Evolutionary conservation across 1,140 invertebrate species (phyloP), one percentile per base, ranked within the genome.

Genomic region (Lordiphosa stackelbergi): DNA sequence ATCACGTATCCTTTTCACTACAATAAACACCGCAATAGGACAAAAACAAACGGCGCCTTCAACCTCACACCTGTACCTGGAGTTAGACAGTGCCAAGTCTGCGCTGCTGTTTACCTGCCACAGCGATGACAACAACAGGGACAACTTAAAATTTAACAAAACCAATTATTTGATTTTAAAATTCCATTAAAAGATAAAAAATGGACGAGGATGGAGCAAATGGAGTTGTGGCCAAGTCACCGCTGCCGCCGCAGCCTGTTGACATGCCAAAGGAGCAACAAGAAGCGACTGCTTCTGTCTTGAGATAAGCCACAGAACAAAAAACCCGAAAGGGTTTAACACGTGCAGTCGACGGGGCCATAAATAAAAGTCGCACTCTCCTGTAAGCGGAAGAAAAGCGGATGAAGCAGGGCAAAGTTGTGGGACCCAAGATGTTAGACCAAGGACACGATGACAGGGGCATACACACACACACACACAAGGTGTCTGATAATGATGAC

Each of bases 141-240:
- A 42, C 35, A 56, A 56, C 66, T 66, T 60, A 62, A 70, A 71
- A 66, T 55, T 70, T 58, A 73, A 66, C 66, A 73, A 70, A 73
- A 70, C 66, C 66, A 70, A 73, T 70, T 73, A 73, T 73, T 73
- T 73, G 70, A 73, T 73, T 73, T 73, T 66, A 70, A 73, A 73
- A 73, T 73, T 70, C 70, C 70, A 73, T 73, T 73, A 73, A 73
- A 66, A 70, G 70, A 73, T 73, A 73, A 70, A 70, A 12, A 31
- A 41, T 40, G 22, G 11, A 42, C 22, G 19, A 22, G 19, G 38
- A 16, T 38, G 40, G 35, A 22, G 40, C 40, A 48, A 22, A 47
- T 34, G 12, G 35, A 31, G 28, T 22, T 34, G 31, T 13, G 16
- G 43, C 34, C 36, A 13, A 48, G 46, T 31, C 45, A 13, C 24